Evolutionary conservation across 2,797 vertebrate genomes (phyloP).

Genomic region (Crax fasciolata): DNA sequence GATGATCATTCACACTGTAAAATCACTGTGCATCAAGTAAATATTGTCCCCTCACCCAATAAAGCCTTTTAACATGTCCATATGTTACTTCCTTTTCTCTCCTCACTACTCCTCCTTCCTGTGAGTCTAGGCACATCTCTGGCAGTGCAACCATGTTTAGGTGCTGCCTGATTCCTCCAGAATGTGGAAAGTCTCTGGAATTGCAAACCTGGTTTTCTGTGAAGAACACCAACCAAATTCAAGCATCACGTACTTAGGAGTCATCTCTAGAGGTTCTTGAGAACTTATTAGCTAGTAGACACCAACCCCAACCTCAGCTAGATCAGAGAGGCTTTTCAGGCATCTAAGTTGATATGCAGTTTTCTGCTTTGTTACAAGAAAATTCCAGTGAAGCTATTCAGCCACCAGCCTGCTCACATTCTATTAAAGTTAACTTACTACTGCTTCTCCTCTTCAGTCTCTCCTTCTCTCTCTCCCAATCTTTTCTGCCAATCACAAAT

Average conservation of each 20-base stretch:
- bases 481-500: neutral
- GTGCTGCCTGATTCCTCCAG: neutral
- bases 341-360: neutral
- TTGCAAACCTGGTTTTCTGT: neutral
- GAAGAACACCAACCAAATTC: neutral
- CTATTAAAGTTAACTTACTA: neutral
- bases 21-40: neutral
- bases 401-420: neutral
- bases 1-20: neutral
- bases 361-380: conserved; percentile 1
- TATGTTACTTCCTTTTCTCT: neutral
- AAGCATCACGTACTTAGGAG: neutral
- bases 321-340: neutral
- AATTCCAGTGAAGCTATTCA: neutral
- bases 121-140: neutral
- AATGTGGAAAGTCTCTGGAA: neutral
- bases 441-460: neutral
- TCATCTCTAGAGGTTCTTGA: neutral
- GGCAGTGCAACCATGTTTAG: neutral
- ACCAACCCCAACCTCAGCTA: neutral
- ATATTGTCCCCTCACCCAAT: neutral
- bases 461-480: neutral
- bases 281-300: neutral
- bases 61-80: neutral
- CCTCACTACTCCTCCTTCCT: neutral